Evolutionary conservation across 2,113 vertebrate species (phyloP), one percentile per base, ranked within the genome.

Genomic region (Microtus richardsoni): DNA sequence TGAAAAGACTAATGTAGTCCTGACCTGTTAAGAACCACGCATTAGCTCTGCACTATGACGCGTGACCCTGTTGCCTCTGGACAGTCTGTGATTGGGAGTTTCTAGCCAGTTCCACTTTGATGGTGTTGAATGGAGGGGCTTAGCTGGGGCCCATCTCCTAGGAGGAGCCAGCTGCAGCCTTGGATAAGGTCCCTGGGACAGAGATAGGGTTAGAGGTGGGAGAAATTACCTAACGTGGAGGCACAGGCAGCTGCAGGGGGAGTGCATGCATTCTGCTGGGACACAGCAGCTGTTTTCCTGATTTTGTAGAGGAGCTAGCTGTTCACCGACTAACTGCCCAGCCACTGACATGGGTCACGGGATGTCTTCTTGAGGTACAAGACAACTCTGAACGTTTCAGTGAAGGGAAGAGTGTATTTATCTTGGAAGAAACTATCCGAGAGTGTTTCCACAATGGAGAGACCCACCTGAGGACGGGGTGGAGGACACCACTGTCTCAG

Each of bases 121-220:
- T 30, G 41, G n/a, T 5, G 13, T 33, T 9, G 33, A 21, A 8
- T 44, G 22, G 41, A 11, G 33, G 62, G 49, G 49, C 28, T 21
- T 21, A 44, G 44, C 49, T n/a, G 70, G 62, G 28, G 8, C 28
- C 24, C 3, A 0, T 49, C 68, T 83, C 28, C 19, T 17, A 33
- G 54, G 10, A 88, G 54, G 39, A 78, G 68, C 44, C 64, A 21
- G 4, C 14, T 28, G 33, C 36, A 71, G 36, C 64, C 44, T 36
- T 24, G 89, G 39, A 11, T 12, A 3, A 84, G 89, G 39, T 83
- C 73, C 5, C 52, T 68, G 49, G 24, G 52, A 41, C 79, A 60
- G 64, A 47, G 64, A 3, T 9, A 1, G 58, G 0, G 26, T 5
- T 28, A n/a, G 10, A n/a, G n/a, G 10, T 12, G 2, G 10, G 1